phyloP scores from a whole-genome alignment of 2,888 invertebrate genomes.

The Carcina quercana region DNA sequence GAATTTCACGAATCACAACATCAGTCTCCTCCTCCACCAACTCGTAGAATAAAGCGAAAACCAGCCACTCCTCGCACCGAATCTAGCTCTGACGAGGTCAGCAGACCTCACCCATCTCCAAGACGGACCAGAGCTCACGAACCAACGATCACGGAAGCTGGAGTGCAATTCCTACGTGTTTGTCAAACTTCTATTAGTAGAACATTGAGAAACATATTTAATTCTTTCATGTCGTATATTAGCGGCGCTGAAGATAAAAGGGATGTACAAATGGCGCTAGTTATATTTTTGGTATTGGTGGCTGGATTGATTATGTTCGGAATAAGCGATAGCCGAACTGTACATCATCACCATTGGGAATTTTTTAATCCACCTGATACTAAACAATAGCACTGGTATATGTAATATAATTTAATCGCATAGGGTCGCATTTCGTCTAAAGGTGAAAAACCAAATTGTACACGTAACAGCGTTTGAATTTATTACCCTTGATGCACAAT shows the following conservation, averaged over 20 bases:
- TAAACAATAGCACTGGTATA: slow-evolving; percentile 47
- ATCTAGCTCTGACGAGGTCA: slow-evolving; percentile 70
- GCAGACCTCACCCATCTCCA: slow-evolving; percentile 54
- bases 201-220: slow-evolving; percentile 80
- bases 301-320: slow-evolving; percentile 85
- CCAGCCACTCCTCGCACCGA: slow-evolving; percentile 54
- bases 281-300: slow-evolving; percentile 85
- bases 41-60: slow-evolving; percentile 64
- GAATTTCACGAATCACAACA: slow-evolving; percentile 47
- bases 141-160: slow-evolving; percentile 80
- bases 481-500: too few species aligned
- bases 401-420: too few species aligned
- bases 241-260: slow-evolving; percentile 79
- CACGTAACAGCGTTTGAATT: too few species aligned
- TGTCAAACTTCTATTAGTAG: slow-evolving; percentile 78
- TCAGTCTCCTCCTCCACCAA: slow-evolving; percentile 53
- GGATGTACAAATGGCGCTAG: slow-evolving; percentile 83
- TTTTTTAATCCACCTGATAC: slow-evolving; percentile 88
- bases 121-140: slow-evolving; percentile 70
- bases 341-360: slow-evolving; percentile 91
- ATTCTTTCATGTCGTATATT: slow-evolving; percentile 76
- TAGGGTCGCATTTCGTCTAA: too few species aligned
- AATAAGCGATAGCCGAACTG: slow-evolving; percentile 80
- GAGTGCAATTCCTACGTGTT: slow-evolving; percentile 80
- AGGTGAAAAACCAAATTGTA: too few species aligned